phyloP scores from a whole-genome alignment of 2,113 vertebrate genomes.

The Rhinopomastus cyanomelas region DNA sequence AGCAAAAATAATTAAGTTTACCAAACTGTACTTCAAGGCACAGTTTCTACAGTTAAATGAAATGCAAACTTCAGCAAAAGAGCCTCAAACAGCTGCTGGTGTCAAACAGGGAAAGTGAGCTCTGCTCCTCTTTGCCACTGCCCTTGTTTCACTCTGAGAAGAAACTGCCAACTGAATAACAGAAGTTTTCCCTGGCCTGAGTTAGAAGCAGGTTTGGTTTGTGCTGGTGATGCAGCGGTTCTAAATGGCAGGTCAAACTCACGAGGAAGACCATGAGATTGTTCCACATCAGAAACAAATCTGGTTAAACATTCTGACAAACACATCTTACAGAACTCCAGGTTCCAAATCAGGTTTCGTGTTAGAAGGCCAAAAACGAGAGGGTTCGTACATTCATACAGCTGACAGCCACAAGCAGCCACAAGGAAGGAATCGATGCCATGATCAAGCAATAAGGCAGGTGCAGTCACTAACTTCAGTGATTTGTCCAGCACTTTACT shows the following conservation, averaged over 20 bases:
- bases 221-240: not conserved
- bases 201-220: constrained; percentile 11
- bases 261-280: not conserved
- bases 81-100: not conserved
- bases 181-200: constrained; percentile 27
- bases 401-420: not conserved
- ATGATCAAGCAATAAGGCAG: not conserved
- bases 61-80: constrained; percentile 38
- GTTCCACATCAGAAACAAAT: constrained; percentile 20
- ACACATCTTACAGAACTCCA: not conserved
- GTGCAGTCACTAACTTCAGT: not conserved
- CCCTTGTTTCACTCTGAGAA: constrained; percentile 13
- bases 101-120: constrained; percentile 54
- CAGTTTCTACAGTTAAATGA: not conserved
- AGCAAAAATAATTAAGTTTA: constrained; percentile 42
- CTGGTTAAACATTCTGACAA: constrained; percentile 36
- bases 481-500: not conserved
- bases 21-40: constrained; percentile 45
- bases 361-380: constrained; percentile 2
- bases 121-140: constrained; percentile 14
- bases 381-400: not conserved
- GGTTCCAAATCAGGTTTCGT: constrained; percentile 31
- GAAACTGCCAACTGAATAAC: not conserved
- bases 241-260: constrained; percentile 41
- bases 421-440: not conserved